Percentiles rank a stretch among this genome's conserved stretches.
phyloP scores from a whole-genome alignment of 2,113 vertebrate species.

The Pseudopipra pipra region DNA sequence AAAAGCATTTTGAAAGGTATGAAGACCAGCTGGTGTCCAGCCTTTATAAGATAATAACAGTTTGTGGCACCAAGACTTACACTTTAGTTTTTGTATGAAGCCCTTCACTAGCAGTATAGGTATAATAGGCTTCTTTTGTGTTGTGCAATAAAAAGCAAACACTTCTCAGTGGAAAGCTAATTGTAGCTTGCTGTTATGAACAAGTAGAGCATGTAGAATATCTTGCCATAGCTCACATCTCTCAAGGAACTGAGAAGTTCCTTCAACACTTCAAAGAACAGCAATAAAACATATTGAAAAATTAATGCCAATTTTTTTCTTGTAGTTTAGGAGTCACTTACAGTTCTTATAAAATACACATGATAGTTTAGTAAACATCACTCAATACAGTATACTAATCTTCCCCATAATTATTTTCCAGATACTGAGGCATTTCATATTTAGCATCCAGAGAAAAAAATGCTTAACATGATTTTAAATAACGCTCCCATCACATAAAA shows the following conservation, averaged over 20 bases:
- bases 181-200: neutral
- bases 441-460: neutral
- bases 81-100: neutral
- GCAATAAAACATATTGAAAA: neutral
- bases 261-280: neutral
- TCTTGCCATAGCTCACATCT: neutral
- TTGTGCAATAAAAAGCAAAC: neutral
- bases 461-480: neutral
- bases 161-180: neutral
- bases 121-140: neutral
- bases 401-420: neutral
- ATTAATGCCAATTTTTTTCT: neutral
- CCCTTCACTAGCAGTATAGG: neutral
- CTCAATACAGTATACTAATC: neutral
- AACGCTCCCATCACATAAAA: neutral
- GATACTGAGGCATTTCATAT: neutral
- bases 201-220: neutral
- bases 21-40: neutral
- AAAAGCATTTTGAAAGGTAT: neutral
- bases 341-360: neutral
- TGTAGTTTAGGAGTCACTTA: neutral
- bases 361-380: neutral
- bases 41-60: neutral
- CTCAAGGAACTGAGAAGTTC: neutral
- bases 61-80: neutral